Base-by-base conservation (phyloP, 2,113 vertebrate species). In the Seriola quinqueradiata region DNA sequence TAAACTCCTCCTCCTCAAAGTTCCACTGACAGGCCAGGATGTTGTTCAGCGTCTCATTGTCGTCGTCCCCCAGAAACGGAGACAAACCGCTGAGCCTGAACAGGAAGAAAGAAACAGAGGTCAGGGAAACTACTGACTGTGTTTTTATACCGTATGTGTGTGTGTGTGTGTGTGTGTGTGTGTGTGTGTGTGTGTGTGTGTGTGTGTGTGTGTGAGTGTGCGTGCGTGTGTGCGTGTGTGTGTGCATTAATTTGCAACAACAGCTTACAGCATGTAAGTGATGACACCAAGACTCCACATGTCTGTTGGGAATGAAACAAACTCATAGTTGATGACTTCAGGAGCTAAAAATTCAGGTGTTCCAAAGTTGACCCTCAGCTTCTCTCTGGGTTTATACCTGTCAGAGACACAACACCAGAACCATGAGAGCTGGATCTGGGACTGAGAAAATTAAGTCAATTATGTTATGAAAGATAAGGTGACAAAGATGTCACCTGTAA, bases 241-340 rank as follows among this genome's bases (percentile, higher is more conserved):
- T 44, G n/a, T 81, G 63, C 28, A 28, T 28, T 65, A 71, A 32
- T 42, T 25, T 70, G 63, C 19, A 21, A 32, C 4, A 6, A 36
- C 34, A 23, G 87, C 98, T 97, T 92, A 99, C 98, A 99, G 95
- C 98, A 99, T 99, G 69, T 98, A 99, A 4, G 97, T 94, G 32
- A 99, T 99, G 88, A 99, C 97, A 3, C 98, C 98, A 44, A 99
- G 93, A 23, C 98, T 99, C 98, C 98, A 99, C 97, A 99, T 99
- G 90, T 99, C 98, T 1, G 98, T 99, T 52, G 98, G 96, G 90
- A 99, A 99, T 74, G 98, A 99, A 75, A 99, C 98, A 88, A 97
- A 99, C 75, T 99, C 98, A 8, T 99, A 99, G 91, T 97, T 99
- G 93, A 99, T 97, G 60, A 99, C 96, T 94, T 99, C 98, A 58